These are phyloP conservation scores for Colistium nudipinnis DNA, from an alignment of 2,113 vertebrate genomes.

Conservation along the genomic window DNA sequence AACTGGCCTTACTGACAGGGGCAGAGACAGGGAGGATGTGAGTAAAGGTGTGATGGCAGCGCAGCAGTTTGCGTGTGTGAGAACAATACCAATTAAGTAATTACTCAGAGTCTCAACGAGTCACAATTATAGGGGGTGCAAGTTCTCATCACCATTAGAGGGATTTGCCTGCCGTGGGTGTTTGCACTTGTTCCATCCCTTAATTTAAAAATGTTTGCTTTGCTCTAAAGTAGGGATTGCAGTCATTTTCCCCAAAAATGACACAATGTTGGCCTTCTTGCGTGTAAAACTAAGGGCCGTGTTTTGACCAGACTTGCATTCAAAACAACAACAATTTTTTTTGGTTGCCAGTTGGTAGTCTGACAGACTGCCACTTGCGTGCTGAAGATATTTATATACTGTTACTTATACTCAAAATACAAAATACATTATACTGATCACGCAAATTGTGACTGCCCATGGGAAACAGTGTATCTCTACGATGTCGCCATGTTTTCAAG, in stretches of 20 bases:
- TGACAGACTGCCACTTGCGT: neutral
- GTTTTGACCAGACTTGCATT: neutral
- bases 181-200: constrained; percentile 53
- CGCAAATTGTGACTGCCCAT: neutral
- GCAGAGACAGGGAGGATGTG: constrained; percentile 50
- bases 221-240: constrained; percentile 35
- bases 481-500: neutral
- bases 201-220: constrained; percentile 34
- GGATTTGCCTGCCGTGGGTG: constrained; percentile 58
- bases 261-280: constrained; percentile 1
- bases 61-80: constrained; percentile 24
- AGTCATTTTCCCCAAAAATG: constrained; percentile 50
- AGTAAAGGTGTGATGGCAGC: constrained; percentile 44
- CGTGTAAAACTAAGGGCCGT: no score
- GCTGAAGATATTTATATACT: neutral
- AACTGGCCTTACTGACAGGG: constrained; percentile 7
- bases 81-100: constrained; percentile 72
- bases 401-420: neutral
- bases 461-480: neutral
- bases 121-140: constrained; percentile 63
- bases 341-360: neutral
- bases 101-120: constrained; percentile 66
- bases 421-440: neutral
- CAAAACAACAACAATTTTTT: neutral
- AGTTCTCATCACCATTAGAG: constrained; percentile 65